Conservation (phyloP, 2,797 vertebrate genomes). For the Etheostoma perlongum region DNA sequence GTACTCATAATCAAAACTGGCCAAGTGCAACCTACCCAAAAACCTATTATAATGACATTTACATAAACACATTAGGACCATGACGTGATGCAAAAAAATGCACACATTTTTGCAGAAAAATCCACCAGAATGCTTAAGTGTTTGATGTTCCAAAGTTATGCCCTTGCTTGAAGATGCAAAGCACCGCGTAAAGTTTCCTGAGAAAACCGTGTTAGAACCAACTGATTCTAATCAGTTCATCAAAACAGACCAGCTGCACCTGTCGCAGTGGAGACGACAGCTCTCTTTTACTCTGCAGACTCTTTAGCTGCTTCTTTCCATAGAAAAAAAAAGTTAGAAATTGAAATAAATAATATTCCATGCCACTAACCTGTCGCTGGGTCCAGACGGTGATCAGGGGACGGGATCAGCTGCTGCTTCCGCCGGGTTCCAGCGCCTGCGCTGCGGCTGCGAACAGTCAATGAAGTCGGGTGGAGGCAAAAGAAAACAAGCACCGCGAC, state of each 20-base stretch:
- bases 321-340: neutral
- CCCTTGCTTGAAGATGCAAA: neutral
- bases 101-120: too few relatives aligned
- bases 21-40: too few relatives aligned
- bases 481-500: neutral
- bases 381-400: neutral
- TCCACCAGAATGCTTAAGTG: too few relatives aligned
- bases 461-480: too few relatives aligned
- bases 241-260: conserved; percentile 12
- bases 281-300: neutral
- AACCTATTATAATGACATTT: too few relatives aligned
- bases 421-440: neutral
- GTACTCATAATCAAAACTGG: too few relatives aligned
- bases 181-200: neutral
- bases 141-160: too few relatives aligned
- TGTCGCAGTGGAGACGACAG: neutral
- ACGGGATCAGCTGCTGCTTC: neutral
- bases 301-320: neutral
- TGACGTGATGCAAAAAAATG: too few relatives aligned
- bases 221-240: neutral
- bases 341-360: neutral
- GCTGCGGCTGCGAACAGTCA: neutral
- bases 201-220: neutral
- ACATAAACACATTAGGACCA: too few relatives aligned
- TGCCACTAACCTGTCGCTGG: conserved; percentile 24